Base-by-base conservation (phyloP, 2,797 vertebrate genomes). In the Sebastes dallii region DNA sequence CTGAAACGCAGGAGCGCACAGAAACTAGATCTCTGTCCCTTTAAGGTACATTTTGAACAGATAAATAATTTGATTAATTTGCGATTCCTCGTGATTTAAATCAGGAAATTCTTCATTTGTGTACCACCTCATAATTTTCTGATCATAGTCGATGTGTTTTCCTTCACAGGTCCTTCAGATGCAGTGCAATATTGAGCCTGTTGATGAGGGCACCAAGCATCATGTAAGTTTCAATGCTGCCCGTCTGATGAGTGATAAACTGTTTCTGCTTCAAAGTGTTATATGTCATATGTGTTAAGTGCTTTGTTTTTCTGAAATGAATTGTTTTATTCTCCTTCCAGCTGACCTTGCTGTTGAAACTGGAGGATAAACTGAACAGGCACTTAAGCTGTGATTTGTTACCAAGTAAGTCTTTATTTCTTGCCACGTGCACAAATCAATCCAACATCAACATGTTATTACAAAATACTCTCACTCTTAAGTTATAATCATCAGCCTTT, bases 111-210 rank as follows among this genome's bases (percentile, higher is more conserved):
- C 39, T 60, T 34, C 20, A 59, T 27, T 18, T 27, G 7, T 9
- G 5, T 52, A 4, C 6, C 42, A 20, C 55, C 60, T 59, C 32
- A 20, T 67, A 4, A 18, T 52, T 42, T 73, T 25, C 52, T 24
- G 25, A 32, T 36, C 14, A 27, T 4, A 27, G 12, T 61, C 5
- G 16, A 69, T 9, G 6, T 50, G 12, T 69, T 65, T 16, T 39
- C 27, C 5, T 8, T n/a, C 20, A 0, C 92, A 99, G 98, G 98
- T 99, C 75, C 97, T 99, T 76, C 96, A 99, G 93, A 99, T 99
- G 98, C 98, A 99, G 90, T 99, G 98, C 89, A 99, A 98, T 92
- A 99, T 99, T 1, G 98, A 99, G 91, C 97, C 98, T 0, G 97
- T 99, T 18, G 98, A 99, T 20, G 98, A 99, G 83, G 98, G 98